Evolutionary conservation across 2,888 invertebrate species (phyloP).

Genomic region (Cantharis lateralis): DNA sequence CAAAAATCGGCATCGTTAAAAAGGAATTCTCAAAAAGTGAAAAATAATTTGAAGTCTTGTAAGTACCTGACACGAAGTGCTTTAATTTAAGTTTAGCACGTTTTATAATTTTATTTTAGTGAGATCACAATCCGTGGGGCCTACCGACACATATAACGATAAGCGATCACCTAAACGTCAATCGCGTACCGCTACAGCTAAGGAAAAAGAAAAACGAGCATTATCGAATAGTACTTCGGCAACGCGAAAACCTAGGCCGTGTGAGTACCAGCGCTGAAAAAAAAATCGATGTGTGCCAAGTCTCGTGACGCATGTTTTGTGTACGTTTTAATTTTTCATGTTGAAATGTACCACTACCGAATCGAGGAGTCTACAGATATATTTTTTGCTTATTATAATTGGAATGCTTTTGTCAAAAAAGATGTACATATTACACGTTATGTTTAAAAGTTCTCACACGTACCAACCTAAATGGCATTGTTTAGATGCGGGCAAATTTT

Average conservation of each 20-base stretch:
- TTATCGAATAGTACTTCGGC: slow-evolving; percentile 59
- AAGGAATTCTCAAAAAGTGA: slow-evolving; percentile 60
- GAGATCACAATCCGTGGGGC: slow-evolving; percentile 75
- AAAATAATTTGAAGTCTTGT: slow-evolving; percentile 60
- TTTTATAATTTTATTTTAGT: slow-evolving; percentile 49
- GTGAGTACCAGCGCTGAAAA: slow-evolving; percentile 60
- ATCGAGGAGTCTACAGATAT: background rate
- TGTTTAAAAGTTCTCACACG: background rate
- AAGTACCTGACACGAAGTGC: slow-evolving; percentile 30
- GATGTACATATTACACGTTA: background rate
- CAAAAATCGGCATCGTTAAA: slow-evolving; percentile 57
- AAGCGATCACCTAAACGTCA: slow-evolving; percentile 81
- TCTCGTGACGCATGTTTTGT: slow-evolving; percentile 47
- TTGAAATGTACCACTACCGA: slow-evolving; percentile 9
- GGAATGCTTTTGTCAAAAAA: slow-evolving; percentile 8
- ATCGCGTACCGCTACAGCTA: slow-evolving; percentile 67
- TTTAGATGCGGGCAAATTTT: background rate
- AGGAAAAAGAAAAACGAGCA: slow-evolving; percentile 63
- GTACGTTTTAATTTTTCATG: slow-evolving; percentile 19
- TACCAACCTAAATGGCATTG: background rate
- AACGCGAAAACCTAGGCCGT: slow-evolving; percentile 69
- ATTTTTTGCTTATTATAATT: slow-evolving; percentile 17
- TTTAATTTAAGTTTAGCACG: background rate
- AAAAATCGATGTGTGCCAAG: slow-evolving; percentile 54
- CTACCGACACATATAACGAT: slow-evolving; percentile 62